A percentile compares a stretch with the other conserved stretches of the same genome.
phyloP scores from a whole-genome alignment of 1,140 invertebrate genomes.

The Stegodyphus mimosarum region DNA sequence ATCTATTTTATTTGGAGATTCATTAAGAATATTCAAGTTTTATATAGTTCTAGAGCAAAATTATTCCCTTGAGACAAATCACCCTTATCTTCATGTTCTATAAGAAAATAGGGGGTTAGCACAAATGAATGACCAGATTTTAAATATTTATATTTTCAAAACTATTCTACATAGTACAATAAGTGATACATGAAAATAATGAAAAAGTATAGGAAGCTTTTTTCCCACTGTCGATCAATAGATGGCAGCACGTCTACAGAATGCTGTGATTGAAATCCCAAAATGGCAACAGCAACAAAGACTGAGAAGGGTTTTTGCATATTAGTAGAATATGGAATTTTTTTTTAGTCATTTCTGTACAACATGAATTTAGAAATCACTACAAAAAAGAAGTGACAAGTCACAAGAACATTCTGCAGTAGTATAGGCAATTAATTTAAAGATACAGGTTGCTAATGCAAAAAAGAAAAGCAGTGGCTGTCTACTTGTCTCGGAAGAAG shows the following conservation, averaged over 20 bases:
- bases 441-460: not conserved
- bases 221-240: not conserved
- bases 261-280: not conserved
- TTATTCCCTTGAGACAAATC: no score
- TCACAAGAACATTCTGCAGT: not conserved
- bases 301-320: not conserved
- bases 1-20: no score
- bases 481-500: not conserved
- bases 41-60: no score
- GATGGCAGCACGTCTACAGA: not conserved
- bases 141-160: conserved; percentile 3
- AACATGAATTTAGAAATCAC: not conserved
- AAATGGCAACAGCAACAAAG: not conserved
- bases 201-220: not conserved
- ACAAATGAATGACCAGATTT: not conserved
- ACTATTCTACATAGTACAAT: not conserved
- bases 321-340: not conserved
- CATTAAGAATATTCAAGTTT: no score
- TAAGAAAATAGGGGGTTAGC: no score
- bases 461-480: not conserved
- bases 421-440: no score
- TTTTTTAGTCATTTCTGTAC: not conserved
- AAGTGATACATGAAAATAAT: not conserved
- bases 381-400: not conserved
- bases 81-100: no score